Evolutionary conservation across 2,797 vertebrate species (phyloP), one percentile per base, ranked within the genome.

Genomic region (Eulemur albifrons): DNA sequence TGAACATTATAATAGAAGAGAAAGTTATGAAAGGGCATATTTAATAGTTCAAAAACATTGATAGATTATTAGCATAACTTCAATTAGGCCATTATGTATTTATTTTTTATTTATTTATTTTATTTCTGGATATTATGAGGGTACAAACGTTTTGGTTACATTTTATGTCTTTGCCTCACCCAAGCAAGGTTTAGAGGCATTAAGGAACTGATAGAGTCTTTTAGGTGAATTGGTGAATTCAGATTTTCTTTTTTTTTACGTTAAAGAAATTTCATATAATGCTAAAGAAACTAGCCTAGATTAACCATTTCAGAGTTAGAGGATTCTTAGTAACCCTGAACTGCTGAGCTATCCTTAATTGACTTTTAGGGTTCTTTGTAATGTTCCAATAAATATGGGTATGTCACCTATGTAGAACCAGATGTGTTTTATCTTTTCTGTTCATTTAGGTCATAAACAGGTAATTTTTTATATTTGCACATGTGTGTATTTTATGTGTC

Each of bases 11-110:
- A 84, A 45, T 43, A 88, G 50, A 40, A 87, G 65, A 84, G 18
- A 79, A 45, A 88, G 77, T 76, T 72, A 73, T 85, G 21, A 85
- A 86, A 93, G n/a, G 11, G 21, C 30, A 81, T 70, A 76, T 85
- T 72, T 92, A 82, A 85, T 87, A 92, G n/a, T 50, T 70, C 20
- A 89, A 75, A 87, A 86, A 32, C 45, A 27, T 50, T 93, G 59
- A n/a, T 65, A 50, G 52, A 87, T 81, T 84, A 69, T 86, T 83
- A 96, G 18, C 23, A 83, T 43, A 90, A 73, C 70, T 57, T 82
- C 38, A 95, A 7, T 61, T 70, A 5, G 85, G 5, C 10, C 18
- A 82, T 83, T 72, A 77, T 45, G 11, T 45, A 45, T 45, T 45
- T 45, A 45, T 45, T 11, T 45, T 2, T 45, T 45, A 45, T 45